Evolutionary conservation across 2,888 invertebrate genomes (phyloP).

Genomic region (Diarsia mendica): DNA sequence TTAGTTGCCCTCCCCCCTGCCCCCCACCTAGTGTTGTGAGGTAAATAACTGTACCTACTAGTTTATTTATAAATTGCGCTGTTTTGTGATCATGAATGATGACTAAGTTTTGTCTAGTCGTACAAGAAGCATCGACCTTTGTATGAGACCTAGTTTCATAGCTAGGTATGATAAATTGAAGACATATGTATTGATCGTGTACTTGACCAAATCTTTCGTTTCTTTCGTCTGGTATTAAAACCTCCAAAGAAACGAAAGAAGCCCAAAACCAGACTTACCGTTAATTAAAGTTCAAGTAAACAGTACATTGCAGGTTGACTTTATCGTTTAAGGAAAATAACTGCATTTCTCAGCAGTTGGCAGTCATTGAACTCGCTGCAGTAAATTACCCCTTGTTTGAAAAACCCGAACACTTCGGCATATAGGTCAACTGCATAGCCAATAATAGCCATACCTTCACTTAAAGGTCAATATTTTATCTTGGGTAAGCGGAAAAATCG

Average conservation of each 20-base stretch:
- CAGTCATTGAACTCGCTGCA: slow-evolving; percentile 30
- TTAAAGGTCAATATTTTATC: too few relatives aligned
- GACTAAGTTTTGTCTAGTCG: not conserved
- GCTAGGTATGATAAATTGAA: not conserved
- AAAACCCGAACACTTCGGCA: slow-evolving; percentile 4
- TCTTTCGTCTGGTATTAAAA: too few relatives aligned
- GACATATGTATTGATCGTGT: not conserved
- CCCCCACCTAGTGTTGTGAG: not conserved
- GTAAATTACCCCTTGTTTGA: slow-evolving; percentile 23
- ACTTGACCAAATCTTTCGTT: too few relatives aligned
- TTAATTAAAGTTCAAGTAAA: not conserved
- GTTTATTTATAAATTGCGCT: not conserved
- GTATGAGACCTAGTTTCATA: not conserved
- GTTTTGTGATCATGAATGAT: not conserved
- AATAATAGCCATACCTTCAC: too few relatives aligned
- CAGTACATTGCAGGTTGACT: not conserved
- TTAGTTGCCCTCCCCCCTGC: too few relatives aligned
- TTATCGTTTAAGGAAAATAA: slow-evolving; percentile 37
- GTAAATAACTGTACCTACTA: slow-evolving; percentile 21
- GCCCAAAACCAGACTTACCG: not conserved
- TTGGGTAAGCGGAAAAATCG: slow-evolving; percentile 19
- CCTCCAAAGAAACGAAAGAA: not conserved
- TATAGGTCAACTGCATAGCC: not conserved
- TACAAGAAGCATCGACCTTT: slow-evolving; percentile 9
- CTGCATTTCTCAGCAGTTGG: slow-evolving; percentile 21